Conservation (phyloP, 2,797 vertebrate genomes). For the Tympanoctomys barrerae region DNA sequence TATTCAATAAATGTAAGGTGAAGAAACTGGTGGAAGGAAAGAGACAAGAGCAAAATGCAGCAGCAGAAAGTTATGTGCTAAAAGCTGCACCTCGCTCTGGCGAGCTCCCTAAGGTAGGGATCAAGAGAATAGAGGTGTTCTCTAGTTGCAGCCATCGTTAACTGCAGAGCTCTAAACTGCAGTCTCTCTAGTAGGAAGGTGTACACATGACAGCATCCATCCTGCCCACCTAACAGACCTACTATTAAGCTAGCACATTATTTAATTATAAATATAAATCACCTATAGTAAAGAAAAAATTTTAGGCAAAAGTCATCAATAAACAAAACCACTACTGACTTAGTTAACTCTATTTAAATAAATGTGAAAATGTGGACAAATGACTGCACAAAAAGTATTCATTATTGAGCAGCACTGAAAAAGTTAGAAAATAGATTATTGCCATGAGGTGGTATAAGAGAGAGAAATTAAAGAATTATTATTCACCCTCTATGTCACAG, state of each 20-base stretch:
- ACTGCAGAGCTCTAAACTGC: background rate
- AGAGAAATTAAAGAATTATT: background rate
- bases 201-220: background rate
- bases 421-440: conserved; percentile 54
- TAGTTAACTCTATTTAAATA: conserved; percentile 42
- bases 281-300: background rate
- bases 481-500: background rate
- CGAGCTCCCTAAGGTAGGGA: background rate
- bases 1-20: conserved; percentile 44
- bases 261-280: background rate
- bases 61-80: background rate
- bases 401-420: background rate
- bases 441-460: background rate
- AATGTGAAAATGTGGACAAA: conserved; percentile 26
- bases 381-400: conserved; percentile 39
- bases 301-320: background rate
- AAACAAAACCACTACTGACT: conserved; percentile 21
- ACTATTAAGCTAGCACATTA: background rate
- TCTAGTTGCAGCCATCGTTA: background rate
- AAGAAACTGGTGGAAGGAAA: background rate
- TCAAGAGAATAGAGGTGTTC: background rate
- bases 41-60: background rate
- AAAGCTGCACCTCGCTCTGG: background rate
- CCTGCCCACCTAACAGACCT: background rate
- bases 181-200: background rate